Evolutionary conservation across 2,797 vertebrate species (phyloP), one percentile per base, ranked within the genome.

Genomic region (Odontamblyopus lacepedii): DNA sequence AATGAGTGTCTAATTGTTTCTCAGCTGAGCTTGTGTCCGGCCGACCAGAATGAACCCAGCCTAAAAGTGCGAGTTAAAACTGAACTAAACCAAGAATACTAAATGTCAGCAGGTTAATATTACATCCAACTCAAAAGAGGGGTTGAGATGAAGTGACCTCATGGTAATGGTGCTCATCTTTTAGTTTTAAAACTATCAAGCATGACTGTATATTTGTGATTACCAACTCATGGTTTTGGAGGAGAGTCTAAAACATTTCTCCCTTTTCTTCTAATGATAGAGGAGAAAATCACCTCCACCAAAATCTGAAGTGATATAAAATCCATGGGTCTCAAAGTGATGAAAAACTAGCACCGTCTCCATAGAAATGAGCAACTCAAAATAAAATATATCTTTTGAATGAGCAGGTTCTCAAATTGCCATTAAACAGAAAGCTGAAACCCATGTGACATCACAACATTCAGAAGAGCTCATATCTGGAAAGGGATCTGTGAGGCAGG

Each of bases 1-100:
- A 91, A 92, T 89, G 86, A 86, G 89, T 89, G 88, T 90, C 84
- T 92, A 91, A 91, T 92, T 91, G 86, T 90, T 86, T 84, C 86
- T 80, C 87, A 78, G 88, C 86, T 78, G 84, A 83, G 82, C 85
- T 89, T 86, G 89, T 69, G 84, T 32, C 75, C 67, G 66, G 57
- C 26, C 63, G 69, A 75, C 77, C 69, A 76, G 26, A 60, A 77
- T 78, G 75, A 48, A 48, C 44, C 44, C 13, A 48, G 44, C 44
- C 44, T 13, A 48, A 48, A 48, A 15, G 44, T 48, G 4, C 1
- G 15, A 74, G 65, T 80, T 78, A 67, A 64, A 64, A 65, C 53
- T 4, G 71, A 68, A 73, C 41, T 32, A 29, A 51, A 50, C 15
- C 30, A 66, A 30, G 27, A 67, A 65, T 51, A 56, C 48, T 38